These are phyloP conservation scores for Melanotaenia parkinsoni DNA, from an alignment of 2,797 vertebrate genomes.

Conservation along the genomic window DNA sequence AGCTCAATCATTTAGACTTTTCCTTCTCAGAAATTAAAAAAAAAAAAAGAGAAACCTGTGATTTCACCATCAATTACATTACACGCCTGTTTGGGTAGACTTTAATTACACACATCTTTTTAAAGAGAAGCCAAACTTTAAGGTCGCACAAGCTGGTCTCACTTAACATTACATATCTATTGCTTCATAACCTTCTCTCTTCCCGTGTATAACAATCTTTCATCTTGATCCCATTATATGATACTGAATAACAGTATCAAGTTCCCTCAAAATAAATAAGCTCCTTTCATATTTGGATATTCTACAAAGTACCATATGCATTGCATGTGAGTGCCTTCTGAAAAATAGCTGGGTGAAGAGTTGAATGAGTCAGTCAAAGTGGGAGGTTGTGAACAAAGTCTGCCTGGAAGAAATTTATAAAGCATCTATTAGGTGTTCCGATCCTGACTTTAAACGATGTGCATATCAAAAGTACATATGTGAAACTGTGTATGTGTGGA, in stretches of 20 bases:
- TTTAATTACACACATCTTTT: slow-evolving; percentile 65
- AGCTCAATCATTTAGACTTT: slow-evolving; percentile 64
- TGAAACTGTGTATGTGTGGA: slow-evolving; percentile 14
- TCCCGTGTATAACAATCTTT: slow-evolving; percentile 64
- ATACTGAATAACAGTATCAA: slow-evolving; percentile 73
- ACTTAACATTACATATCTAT: slow-evolving; percentile 65
- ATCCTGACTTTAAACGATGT: slow-evolving; percentile 33
- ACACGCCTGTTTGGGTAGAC: slow-evolving; percentile 46
- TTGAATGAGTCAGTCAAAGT: slow-evolving; percentile 55
- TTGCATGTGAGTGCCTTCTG: slow-evolving; percentile 63
- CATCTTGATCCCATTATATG: slow-evolving; percentile 77
- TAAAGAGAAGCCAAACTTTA: slow-evolving; percentile 60
- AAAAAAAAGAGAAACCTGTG: slow-evolving; percentile 46
- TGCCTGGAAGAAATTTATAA: slow-evolving; percentile 41
- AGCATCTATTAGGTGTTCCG: slow-evolving; percentile 39
- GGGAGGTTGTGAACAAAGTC: slow-evolving; percentile 34
- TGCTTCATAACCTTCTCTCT: slow-evolving; percentile 63
- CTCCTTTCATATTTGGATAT: slow-evolving; percentile 66
- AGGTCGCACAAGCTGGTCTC: slow-evolving; percentile 69
- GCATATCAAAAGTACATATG: slow-evolving; percentile 29
- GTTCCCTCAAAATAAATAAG: slow-evolving; percentile 77
- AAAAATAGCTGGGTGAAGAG: slow-evolving; percentile 55
- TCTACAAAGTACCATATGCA: slow-evolving; percentile 72
- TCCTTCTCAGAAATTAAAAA: slow-evolving; percentile 33
- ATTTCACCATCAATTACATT: slow-evolving; percentile 58